Conservation (phyloP, 2,113 vertebrate genomes). For the Gymnocephalus cernua region DNA sequence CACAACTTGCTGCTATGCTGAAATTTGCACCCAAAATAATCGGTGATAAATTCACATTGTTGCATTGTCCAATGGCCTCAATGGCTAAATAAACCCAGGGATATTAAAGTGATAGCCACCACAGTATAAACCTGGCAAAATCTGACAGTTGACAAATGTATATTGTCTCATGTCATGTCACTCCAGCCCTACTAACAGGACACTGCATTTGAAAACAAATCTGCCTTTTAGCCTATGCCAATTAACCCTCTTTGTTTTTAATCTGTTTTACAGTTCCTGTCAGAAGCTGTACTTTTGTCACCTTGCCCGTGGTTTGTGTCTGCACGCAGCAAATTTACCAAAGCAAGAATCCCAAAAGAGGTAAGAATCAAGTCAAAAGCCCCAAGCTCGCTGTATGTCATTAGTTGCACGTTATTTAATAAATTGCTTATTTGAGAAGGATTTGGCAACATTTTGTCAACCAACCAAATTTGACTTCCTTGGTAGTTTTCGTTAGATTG, state of each 20-base stretch:
- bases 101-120: not conserved
- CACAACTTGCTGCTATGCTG: not conserved
- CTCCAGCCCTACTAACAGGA: not conserved
- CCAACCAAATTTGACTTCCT: no score
- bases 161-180: not conserved
- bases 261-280: conserved; percentile 67
- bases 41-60: not conserved
- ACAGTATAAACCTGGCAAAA: not conserved
- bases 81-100: not conserved
- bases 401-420: not conserved
- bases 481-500: not conserved
- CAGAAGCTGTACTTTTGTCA: conserved; percentile 38
- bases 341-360: conserved; percentile 78
- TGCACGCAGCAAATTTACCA: conserved; percentile 76
- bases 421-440: not conserved
- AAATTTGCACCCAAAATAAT: not conserved
- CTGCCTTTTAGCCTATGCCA: not conserved
- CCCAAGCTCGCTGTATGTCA: not conserved
- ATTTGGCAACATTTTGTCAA: not conserved
- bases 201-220: not conserved
- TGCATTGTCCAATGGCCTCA: no score
- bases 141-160: not conserved
- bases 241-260: not conserved
- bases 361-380: conserved; percentile 44
- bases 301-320: conserved; percentile 60